Percentiles rank a stretch among this genome's conserved stretches.
Evolutionary conservation across 2,113 vertebrate species (phyloP).

Genomic region (Crotophaga sulcirostris): DNA sequence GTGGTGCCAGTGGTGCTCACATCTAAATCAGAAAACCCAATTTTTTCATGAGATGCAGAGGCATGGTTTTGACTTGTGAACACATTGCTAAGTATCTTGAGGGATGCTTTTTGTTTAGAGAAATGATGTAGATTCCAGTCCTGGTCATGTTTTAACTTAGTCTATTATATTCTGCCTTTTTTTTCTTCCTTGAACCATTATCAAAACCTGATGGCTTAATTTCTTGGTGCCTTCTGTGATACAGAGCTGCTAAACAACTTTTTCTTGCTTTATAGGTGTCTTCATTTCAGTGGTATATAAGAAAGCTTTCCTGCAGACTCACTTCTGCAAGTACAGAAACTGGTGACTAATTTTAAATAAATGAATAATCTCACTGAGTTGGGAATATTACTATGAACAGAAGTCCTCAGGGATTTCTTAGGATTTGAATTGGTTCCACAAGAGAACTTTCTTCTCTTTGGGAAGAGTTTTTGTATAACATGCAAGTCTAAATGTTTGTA

Average conservation of each 20-base stretch:
- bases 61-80: background rate
- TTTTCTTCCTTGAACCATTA: background rate
- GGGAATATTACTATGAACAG: background rate
- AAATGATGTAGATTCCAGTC: background rate
- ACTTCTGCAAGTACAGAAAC: background rate
- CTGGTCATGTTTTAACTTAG: background rate
- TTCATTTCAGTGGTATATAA: background rate
- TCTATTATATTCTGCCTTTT: background rate
- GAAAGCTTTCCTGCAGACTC: background rate
- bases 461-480: background rate
- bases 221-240: background rate
- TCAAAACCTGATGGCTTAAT: background rate
- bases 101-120: background rate
- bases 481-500: background rate
- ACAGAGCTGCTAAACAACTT: background rate
- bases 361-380: constrained; percentile 25
- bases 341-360: constrained; percentile 35
- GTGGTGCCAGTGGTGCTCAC: background rate
- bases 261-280: background rate
- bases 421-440: constrained; percentile 9
- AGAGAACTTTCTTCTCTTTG: too few relatives aligned
- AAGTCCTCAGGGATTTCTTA: background rate
- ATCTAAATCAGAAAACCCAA: background rate
- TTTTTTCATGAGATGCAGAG: background rate
- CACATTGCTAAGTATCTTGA: background rate